A percentile compares a stretch with the other conserved stretches of the same genome.
These are phyloP conservation scores for Mamestra brassicae DNA, from an alignment of 2,888 invertebrate genomes.

Conservation along the genomic window DNA sequence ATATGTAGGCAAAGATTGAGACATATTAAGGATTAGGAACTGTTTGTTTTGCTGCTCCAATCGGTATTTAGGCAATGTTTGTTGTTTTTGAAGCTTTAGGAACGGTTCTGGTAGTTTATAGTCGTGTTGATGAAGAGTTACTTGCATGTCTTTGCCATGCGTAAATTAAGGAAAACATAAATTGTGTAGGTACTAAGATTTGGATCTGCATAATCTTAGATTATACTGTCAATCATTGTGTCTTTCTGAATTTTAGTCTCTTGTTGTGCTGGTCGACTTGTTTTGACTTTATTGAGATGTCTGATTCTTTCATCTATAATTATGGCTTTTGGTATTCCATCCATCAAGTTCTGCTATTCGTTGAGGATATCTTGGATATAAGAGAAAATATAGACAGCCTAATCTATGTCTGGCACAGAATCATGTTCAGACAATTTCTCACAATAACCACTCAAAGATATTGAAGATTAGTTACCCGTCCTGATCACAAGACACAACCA, in stretches of 20 bases:
- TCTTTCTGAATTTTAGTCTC: background rate
- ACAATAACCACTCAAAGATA: conserved; percentile 1
- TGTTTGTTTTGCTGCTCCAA: conserved; percentile 47
- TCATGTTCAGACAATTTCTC: background rate
- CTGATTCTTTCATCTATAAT: background rate
- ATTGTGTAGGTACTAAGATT: background rate
- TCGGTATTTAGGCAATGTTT: conserved; percentile 46
- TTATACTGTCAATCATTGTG: background rate
- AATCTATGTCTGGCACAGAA: background rate
- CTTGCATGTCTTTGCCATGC: background rate
- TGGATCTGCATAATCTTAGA: background rate
- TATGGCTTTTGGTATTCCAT: background rate
- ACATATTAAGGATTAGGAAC: conserved; percentile 58
- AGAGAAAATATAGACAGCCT: too few relatives aligned
- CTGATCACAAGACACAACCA: conserved; percentile 42
- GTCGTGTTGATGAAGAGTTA: conserved; percentile 25
- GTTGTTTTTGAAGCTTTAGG: conserved; percentile 55
- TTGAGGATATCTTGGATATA: too few relatives aligned
- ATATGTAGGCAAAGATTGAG: conserved; percentile 72
- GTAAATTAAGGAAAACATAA: background rate
- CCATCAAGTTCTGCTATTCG: background rate
- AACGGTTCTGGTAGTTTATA: conserved; percentile 22
- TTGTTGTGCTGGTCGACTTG: background rate
- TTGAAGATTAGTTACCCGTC: conserved; percentile 14
- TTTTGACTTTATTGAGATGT: background rate